Evolutionary conservation across 2,113 vertebrate species (phyloP).

Genomic region (Daboia siamensis): DNA sequence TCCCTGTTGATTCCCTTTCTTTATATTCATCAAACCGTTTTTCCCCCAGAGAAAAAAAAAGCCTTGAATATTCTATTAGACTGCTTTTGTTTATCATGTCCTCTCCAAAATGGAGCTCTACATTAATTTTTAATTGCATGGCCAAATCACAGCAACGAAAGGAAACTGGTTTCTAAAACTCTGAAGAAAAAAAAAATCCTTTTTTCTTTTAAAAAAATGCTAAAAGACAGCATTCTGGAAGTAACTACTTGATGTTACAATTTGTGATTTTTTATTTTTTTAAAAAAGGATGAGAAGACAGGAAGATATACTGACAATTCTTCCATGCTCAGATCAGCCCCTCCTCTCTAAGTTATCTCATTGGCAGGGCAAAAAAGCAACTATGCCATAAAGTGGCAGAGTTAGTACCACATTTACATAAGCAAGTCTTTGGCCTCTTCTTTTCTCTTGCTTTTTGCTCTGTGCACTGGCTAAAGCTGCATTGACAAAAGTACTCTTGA

Average conservation of each 20-base stretch:
- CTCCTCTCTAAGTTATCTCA: neutral
- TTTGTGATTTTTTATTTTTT: neutral
- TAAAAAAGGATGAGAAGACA: neutral
- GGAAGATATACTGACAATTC: neutral
- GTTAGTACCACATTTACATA: neutral
- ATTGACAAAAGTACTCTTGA: neutral
- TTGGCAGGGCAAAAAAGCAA: neutral
- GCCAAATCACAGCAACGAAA: neutral
- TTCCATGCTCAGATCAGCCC: neutral
- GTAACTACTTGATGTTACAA: neutral
- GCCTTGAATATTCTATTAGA: neutral
- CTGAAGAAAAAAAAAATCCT: neutral
- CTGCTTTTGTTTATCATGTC: neutral
- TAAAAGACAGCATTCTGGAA: neutral
- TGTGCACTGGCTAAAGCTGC: neutral
- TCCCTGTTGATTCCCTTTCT: neutral
- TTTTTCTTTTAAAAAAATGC: neutral
- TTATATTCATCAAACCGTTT: constrained; percentile 5
- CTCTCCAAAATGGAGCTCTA: neutral
- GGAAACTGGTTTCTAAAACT: neutral
- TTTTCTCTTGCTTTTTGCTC: neutral
- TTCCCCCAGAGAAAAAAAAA: neutral
- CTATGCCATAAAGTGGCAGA: neutral
- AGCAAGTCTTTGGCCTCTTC: neutral
- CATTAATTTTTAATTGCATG: constrained; percentile 13